These are phyloP conservation scores for Altica lythri DNA, from an alignment of 2,888 invertebrate genomes.

Conservation along the genomic window DNA sequence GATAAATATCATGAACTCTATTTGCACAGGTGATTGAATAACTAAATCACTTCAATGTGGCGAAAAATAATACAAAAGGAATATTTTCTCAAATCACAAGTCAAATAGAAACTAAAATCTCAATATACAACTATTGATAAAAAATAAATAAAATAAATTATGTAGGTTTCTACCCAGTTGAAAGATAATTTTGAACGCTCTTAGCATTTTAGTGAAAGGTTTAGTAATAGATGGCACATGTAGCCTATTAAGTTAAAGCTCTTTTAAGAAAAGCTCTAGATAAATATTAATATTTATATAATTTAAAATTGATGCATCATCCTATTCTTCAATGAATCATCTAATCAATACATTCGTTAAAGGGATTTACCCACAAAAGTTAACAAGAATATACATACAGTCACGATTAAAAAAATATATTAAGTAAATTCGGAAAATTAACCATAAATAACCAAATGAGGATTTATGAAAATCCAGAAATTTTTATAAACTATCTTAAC, in stretches of 20 bases:
- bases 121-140: conserved; percentile 3
- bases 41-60: conserved; percentile 12
- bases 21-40: conserved; percentile 19
- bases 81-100: background rate
- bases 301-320: too few relatives aligned
- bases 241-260: conserved; percentile 12
- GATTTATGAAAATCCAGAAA: too few relatives aligned
- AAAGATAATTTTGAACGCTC: conserved; percentile 1
- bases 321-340: too few relatives aligned
- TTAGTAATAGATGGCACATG: background rate
- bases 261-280: background rate
- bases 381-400: too few relatives aligned
- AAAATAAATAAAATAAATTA: conserved; percentile 18
- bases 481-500: too few relatives aligned
- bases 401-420: too few relatives aligned
- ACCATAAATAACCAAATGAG: too few relatives aligned
- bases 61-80: conserved; percentile 1
- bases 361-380: too few relatives aligned
- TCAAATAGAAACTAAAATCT: background rate
- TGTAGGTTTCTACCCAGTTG: background rate
- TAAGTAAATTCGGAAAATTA: too few relatives aligned
- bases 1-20: conserved; percentile 24
- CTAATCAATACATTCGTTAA: too few relatives aligned
- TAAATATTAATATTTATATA: too few relatives aligned
- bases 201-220: conserved; percentile 3